These are phyloP conservation scores for Acanthis flammea DNA, from an alignment of 2,797 vertebrate genomes.

Conservation along the genomic window DNA sequence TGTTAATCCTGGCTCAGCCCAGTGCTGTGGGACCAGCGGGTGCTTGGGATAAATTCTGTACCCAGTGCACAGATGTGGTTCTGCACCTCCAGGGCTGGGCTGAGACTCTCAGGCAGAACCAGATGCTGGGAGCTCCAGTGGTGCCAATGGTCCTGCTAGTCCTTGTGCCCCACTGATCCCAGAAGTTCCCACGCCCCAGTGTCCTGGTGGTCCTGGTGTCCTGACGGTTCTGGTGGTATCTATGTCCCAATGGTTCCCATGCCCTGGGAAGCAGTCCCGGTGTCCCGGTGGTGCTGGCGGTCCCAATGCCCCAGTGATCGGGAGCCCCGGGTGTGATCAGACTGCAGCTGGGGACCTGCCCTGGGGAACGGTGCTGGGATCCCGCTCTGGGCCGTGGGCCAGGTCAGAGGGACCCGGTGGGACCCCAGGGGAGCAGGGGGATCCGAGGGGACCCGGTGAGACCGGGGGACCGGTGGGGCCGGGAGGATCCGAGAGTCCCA, in stretches of 20 bases:
- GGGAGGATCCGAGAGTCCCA: rapidly evolving
- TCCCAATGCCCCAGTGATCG: neutral
- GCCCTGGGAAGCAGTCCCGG: neutral
- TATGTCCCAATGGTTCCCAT: neutral
- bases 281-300: neutral
- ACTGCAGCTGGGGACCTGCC: neutral
- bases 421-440: rapidly evolving
- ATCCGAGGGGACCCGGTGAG: neutral
- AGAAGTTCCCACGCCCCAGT: neutral
- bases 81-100: neutral
- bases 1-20: neutral
- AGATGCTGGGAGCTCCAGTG: rapidly evolving
- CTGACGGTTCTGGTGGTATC: neutral
- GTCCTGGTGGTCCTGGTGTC: neutral
- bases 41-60: neutral
- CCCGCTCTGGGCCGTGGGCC: neutral
- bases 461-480: rapidly evolving
- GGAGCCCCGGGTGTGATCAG: rapidly evolving
- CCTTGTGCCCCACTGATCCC: too few relatives aligned
- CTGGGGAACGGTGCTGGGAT: neutral
- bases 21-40: neutral
- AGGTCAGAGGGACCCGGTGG: neutral
- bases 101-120: neutral
- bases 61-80: rapidly evolving
- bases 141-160: too few relatives aligned